These are phyloP conservation scores for Drosophila novamexicana DNA, from an alignment of 1,140 invertebrate species.

Conservation along the genomic window DNA sequence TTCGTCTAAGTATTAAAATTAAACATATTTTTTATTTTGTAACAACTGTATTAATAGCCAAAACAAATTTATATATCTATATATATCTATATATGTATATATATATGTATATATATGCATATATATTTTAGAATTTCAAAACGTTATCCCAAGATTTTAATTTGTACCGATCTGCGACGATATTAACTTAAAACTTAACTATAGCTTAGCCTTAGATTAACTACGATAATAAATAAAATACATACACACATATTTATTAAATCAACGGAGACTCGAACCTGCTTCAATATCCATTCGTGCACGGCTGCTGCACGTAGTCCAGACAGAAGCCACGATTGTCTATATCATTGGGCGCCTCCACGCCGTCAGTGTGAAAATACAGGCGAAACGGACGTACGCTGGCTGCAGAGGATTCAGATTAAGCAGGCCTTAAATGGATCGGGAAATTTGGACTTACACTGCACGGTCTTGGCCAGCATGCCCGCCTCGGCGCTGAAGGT, in stretches of 20 bases:
- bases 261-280: slow-evolving; percentile 1
- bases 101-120: slow-evolving; percentile 1
- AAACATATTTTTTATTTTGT: slow-evolving; percentile 57
- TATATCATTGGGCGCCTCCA: slow-evolving; percentile 89
- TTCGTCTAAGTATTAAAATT: slow-evolving; percentile 75
- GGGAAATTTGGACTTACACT: slow-evolving; percentile 82
- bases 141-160: slow-evolving; percentile 46
- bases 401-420: slow-evolving; percentile 85
- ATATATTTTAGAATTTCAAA: slow-evolving; percentile 37
- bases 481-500: slow-evolving; percentile 85
- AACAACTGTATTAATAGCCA: slow-evolving; percentile 66
- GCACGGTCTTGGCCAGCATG: slow-evolving; percentile 84
- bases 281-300: slow-evolving; percentile 86
- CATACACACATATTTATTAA: slow-evolving; percentile 69
- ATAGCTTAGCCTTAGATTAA: slow-evolving; percentile 64
- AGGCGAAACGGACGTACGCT: slow-evolving; percentile 92
- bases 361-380: slow-evolving; percentile 90
- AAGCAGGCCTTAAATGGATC: not conserved
- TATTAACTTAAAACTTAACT: slow-evolving; percentile 54
- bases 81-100: not conserved
- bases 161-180: slow-evolving; percentile 66
- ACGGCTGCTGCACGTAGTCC: slow-evolving; percentile 93
- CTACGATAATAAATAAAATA: slow-evolving; percentile 75
- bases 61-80: slow-evolving; percentile 35
- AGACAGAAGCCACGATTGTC: slow-evolving; percentile 92